Base-by-base conservation (phyloP, 1,140 invertebrate species). In the Globodera rostochiensis region DNA sequence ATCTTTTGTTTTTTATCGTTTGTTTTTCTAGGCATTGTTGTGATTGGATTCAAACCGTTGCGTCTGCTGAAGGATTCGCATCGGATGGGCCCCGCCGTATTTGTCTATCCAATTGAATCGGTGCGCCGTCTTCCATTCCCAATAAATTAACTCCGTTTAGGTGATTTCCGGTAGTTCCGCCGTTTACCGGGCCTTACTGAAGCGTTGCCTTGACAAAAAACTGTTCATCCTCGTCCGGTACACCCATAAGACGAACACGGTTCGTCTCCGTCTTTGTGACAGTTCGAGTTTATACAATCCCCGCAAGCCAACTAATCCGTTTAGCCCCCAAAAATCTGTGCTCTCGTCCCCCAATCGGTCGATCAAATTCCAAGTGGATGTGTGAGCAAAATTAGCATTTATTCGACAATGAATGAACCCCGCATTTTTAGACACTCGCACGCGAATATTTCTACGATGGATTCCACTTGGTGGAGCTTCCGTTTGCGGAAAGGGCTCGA, bases 391-490 rank as follows among this genome's bases (percentile, higher is more conserved):
- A 77, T 66, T 45, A 74, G 60, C 60, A 77, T 64, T 19, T 19
- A 67, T 64, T 25, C 46, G 46, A 77, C 25, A 67, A 7, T 77
- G 6, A 36, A 36, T 36, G 3, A 1, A 36, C 36, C 25, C 36
- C 25, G 47, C 21, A 71, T 76, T 8, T 80, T 36, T 49, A 82
- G 81, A 66, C 21, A 47, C 46, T 46, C 19, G 50, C 75, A 13
- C 50, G n/a, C 64, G 66, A 46, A 21, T 76, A 83, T 73, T 50
- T 57, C 76, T 84, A 84, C 45, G 83, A 84, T 67, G 83, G 83
- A 3, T 84, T 84, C 64, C 83, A 86, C 49, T 69, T 83, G 46
- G n/a, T 84, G 13, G 84, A 86, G 50, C 69, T 84, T 45, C 83
- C 83, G 0, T 86, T 82, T 36, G 47, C 76, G n/a, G 84, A 84